These are phyloP conservation scores for Melanerpes aurifrons DNA, from an alignment of 2,113 vertebrate species.

Conservation along the genomic window DNA sequence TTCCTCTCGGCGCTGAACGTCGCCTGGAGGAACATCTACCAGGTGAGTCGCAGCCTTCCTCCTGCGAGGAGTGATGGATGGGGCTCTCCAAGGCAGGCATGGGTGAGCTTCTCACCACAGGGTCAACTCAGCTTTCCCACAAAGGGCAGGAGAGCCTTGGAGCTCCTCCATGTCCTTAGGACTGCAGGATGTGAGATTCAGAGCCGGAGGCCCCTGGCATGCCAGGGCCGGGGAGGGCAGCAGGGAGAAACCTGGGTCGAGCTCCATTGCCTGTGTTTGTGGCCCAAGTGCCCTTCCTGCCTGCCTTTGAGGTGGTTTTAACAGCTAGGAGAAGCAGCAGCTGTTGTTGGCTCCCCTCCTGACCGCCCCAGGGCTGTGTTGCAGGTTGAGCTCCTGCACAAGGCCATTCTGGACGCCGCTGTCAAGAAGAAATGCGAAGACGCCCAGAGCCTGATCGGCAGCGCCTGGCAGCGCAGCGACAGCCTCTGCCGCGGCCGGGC, in stretches of 20 bases:
- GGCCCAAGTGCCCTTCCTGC: fast-evolving
- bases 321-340: fast-evolving
- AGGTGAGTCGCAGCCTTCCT: constrained; percentile 73
- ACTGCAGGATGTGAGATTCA: not conserved
- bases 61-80: fast-evolving
- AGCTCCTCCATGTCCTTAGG: fast-evolving
- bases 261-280: fast-evolving
- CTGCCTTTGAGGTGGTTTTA: not conserved
- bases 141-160: not conserved
- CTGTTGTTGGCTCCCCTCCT: not conserved
- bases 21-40: constrained; percentile 86
- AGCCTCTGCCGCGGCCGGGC: constrained; percentile 92
- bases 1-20: constrained; percentile 80
- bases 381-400: constrained; percentile 79
- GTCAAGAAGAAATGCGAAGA: constrained; percentile 86
- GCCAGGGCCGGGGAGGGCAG: fast-evolving
- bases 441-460: constrained; percentile 89
- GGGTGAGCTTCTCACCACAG: too few species aligned
- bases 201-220: not conserved
- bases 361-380: fast-evolving
- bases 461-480: constrained; percentile 94
- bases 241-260: not conserved
- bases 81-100: not conserved
- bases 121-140: not conserved
- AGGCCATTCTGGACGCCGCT: constrained; percentile 64